Base-by-base conservation (phyloP, 2,113 vertebrate genomes). In the Sardina pilchardus region DNA sequence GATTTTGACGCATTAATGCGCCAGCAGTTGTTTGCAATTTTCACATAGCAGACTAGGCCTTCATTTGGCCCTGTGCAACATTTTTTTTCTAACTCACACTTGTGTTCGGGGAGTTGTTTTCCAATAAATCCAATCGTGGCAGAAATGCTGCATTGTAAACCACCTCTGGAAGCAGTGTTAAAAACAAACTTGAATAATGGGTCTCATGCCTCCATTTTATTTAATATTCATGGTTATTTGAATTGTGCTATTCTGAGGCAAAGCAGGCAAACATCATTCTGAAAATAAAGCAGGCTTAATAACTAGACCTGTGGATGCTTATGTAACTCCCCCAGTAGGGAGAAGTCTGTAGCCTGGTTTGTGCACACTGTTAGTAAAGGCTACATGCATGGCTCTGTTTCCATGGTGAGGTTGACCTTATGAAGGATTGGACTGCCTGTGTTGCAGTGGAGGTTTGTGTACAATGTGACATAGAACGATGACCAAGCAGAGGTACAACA, bases 31-130 rank as follows among this genome's bases (percentile, higher is more conserved):
- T 10, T 71, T 30, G 63, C 26, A 71, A 34, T 71, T 34, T 71
- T 71, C 63, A 71, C 63, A 34, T 71, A 71, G 26, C 34, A 71
- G n/a, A 30, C 63, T 78, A 78, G 71, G 34, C 30, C 71, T 78
- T 78, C 12, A 39, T 78, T 63, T 63, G 53, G 16, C 63, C 63
- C 63, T 30, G 9, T 71, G 63, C n/a, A 71, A 26, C 63, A n/a
- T 63, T 63, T 63, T 84, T 17, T 63, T 44, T 43, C 43, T 87
- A 14, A 19, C 43, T 82, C 63, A 56, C 63, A 81, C 44, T 87
- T 47, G 82, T 82, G 47, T 87, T 82, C 50, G 7, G 84, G 44
- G 86, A 84, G 82, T 81, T 84, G 78, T 86, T 87, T 87, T 87
- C 71, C 59, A 85, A 81, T 85, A 85, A 84, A 89, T 87, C 75